Evolutionary conservation across 2,888 invertebrate genomes (phyloP).

Genomic region (Hyalella azteca): DNA sequence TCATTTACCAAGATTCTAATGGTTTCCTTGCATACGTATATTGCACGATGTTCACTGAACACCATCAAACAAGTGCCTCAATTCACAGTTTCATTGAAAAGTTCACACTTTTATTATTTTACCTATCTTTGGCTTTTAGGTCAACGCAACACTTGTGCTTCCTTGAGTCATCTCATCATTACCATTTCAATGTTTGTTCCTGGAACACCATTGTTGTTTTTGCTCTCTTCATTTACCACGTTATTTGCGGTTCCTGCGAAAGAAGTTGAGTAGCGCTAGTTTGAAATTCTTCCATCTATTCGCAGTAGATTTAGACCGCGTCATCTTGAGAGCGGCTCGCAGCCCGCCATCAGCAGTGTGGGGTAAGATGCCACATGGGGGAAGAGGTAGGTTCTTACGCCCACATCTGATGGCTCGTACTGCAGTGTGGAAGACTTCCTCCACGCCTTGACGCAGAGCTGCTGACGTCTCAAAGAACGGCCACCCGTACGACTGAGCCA

Average conservation of each 20-base stretch:
- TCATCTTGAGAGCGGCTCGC: conserved; percentile 26
- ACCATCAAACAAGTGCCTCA: too few relatives aligned
- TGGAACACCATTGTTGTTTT: too few relatives aligned
- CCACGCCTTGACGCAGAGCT: conserved; percentile 84
- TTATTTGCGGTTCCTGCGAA: conserved; percentile 41
- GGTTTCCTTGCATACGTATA: too few relatives aligned
- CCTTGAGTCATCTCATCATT: too few relatives aligned
- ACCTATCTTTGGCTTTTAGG: too few relatives aligned
- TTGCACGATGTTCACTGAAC: too few relatives aligned
- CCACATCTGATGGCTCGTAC: conserved; percentile 77
- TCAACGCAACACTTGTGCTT: too few relatives aligned
- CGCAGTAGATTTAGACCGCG: not conserved
- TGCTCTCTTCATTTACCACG: too few relatives aligned
- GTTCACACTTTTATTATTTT: too few relatives aligned
- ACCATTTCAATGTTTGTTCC: too few relatives aligned
- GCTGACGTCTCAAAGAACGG: conserved; percentile 93
- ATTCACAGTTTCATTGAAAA: too few relatives aligned
- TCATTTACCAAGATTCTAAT: too few relatives aligned
- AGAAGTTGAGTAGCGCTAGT: conserved; percentile 53
- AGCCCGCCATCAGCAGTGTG: not conserved
- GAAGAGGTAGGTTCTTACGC: conserved; percentile 47
- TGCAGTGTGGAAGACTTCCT: conserved; percentile 89
- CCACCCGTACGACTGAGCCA: conserved; percentile 84
- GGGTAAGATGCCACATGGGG: conserved; percentile 10
- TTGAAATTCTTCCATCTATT: conserved; percentile 56